Percentiles rank a stretch among this genome's conserved stretches.
Evolutionary conservation across 2,113 vertebrate species (phyloP).

Genomic region (Laticauda laticaudata): DNA sequence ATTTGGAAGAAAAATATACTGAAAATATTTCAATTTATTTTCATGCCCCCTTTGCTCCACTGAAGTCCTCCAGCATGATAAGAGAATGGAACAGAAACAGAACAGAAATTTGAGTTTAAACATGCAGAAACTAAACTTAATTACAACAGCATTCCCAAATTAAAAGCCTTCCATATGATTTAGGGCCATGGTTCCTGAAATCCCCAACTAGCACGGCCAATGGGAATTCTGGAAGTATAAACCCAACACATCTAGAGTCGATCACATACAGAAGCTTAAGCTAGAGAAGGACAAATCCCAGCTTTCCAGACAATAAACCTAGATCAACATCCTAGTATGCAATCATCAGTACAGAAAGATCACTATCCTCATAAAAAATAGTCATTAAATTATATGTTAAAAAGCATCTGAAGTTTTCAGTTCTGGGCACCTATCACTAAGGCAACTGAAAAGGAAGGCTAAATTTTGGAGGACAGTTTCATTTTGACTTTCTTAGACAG

Average conservation of each 20-base stretch:
- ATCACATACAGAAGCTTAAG: neutral
- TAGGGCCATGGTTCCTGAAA: neutral
- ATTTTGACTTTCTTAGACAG: rapidly evolving
- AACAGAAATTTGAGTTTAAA: neutral
- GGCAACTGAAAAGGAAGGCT: neutral
- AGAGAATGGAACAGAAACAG: neutral
- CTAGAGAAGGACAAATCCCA: neutral
- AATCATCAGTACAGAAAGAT: neutral
- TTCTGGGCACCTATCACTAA: neutral
- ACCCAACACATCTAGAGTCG: neutral
- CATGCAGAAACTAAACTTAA: neutral
- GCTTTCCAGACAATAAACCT: neutral
- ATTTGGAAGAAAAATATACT: neutral
- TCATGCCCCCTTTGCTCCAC: neutral
- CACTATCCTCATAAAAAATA: neutral
- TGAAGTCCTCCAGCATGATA: neutral
- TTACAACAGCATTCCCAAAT: neutral
- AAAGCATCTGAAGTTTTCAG: neutral
- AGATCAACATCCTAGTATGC: neutral
- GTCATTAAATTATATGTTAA: neutral
- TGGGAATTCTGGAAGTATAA: neutral
- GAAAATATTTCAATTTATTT: neutral
- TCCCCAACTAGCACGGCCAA: neutral
- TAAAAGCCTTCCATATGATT: neutral
- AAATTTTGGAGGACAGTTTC: neutral